These are phyloP conservation scores for Mico argentatus DNA, from an alignment of 2,797 vertebrate species.

Conservation along the genomic window DNA sequence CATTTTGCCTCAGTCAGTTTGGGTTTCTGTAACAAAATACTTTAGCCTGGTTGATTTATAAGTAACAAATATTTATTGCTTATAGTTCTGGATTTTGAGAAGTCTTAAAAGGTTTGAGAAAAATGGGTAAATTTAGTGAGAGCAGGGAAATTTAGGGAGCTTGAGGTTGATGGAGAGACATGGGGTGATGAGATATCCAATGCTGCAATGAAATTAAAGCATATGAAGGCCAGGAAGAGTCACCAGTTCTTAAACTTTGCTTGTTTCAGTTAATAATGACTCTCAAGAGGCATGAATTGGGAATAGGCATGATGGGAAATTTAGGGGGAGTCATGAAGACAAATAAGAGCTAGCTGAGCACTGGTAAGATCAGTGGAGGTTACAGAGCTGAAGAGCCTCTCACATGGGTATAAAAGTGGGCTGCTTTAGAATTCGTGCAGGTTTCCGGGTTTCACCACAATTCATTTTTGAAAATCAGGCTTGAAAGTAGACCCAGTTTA, in stretches of 20 bases:
- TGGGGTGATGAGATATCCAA: rapidly evolving
- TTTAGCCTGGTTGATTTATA: background rate
- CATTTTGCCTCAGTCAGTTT: background rate
- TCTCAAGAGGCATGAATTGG: background rate
- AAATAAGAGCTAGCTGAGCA: background rate
- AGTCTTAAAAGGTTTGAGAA: background rate
- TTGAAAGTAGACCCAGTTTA: background rate
- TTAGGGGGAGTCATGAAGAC: background rate
- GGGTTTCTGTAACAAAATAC: background rate
- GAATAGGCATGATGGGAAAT: background rate
- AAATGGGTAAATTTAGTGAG: background rate
- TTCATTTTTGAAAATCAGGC: background rate
- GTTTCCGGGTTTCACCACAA: background rate
- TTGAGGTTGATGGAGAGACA: background rate
- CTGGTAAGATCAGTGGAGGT: background rate
- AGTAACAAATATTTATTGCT: background rate
- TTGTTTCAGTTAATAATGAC: background rate
- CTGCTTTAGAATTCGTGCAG: background rate
- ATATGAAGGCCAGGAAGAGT: background rate
- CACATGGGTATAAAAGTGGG: background rate
- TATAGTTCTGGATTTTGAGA: background rate
- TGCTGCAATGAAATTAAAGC: background rate
- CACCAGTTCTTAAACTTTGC: background rate
- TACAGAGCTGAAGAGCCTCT: background rate
- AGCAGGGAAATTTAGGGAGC: too few species aligned